Percentiles rank a stretch among this genome's conserved stretches.
Conservation (phyloP, 2,888 invertebrate genomes). For the Aphodius sticticus region DNA sequence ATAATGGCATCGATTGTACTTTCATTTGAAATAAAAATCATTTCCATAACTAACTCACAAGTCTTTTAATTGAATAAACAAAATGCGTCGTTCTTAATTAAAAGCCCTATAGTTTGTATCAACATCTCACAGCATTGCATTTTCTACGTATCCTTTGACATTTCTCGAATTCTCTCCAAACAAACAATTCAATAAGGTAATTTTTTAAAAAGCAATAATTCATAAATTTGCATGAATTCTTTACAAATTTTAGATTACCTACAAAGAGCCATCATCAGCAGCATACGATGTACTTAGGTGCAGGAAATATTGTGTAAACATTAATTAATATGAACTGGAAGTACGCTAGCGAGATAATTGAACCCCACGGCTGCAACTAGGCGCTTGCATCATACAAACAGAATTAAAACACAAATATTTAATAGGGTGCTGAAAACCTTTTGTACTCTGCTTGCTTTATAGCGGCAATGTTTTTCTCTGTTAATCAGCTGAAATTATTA, state of each 20-base stretch:
- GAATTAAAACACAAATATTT: constrained; percentile 4
- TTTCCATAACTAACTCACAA: too few relatives aligned
- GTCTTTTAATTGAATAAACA: too few relatives aligned
- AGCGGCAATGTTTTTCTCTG: background rate
- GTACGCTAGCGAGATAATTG: background rate
- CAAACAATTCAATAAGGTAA: too few relatives aligned
- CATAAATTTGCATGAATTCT: background rate
- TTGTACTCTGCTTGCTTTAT: background rate
- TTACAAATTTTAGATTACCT: background rate
- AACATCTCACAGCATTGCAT: too few relatives aligned
- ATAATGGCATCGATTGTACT: too few relatives aligned
- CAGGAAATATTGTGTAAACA: background rate
- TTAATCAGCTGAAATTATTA: background rate
- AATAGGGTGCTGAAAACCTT: background rate
- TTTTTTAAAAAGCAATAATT: background rate
- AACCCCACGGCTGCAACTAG: background rate
- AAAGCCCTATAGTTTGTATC: too few relatives aligned
- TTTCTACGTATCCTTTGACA: too few relatives aligned
- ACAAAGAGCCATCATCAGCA: background rate
- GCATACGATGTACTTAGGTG: background rate
- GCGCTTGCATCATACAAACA: background rate
- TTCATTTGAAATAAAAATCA: too few relatives aligned
- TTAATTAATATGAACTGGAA: background rate
- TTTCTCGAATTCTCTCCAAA: background rate
- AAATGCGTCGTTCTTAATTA: too few relatives aligned